These are phyloP conservation scores for Trichacis sp. DNA, from an alignment of 2,888 invertebrate genomes.

Conservation along the genomic window DNA sequence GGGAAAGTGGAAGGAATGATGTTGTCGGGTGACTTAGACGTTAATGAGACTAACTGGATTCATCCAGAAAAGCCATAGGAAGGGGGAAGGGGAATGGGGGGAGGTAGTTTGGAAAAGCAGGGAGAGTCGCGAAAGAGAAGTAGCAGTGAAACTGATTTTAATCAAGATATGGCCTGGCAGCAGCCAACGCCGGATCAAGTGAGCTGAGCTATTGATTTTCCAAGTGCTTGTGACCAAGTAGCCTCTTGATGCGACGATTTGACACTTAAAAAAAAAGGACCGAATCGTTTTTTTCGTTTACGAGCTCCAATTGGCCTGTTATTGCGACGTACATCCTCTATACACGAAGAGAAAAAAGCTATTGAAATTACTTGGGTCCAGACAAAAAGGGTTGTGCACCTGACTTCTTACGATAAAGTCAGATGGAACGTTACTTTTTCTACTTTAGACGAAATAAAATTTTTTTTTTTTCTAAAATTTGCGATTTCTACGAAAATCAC, in stretches of 20 bases:
- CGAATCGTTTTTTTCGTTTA: not conserved
- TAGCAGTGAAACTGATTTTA: constrained; percentile 65
- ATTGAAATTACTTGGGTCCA: too few species aligned
- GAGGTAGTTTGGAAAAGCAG: constrained; percentile 33
- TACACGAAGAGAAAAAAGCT: too few species aligned
- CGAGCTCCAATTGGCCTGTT: not conserved
- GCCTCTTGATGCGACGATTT: constrained; percentile 49
- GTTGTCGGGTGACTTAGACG: constrained; percentile 58
- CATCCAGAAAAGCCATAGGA: constrained; percentile 48
- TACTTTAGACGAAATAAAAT: too few species aligned
- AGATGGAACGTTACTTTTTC: too few species aligned
- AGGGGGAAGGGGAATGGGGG: too few species aligned
- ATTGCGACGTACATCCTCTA: too few species aligned
- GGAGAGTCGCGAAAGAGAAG: constrained; percentile 43
- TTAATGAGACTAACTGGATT: constrained; percentile 67
- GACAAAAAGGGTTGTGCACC: too few species aligned
- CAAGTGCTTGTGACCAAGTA: constrained; percentile 60
- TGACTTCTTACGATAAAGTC: too few species aligned
- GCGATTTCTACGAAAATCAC: too few species aligned
- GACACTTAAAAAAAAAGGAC: constrained; percentile 15
- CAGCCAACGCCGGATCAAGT: constrained; percentile 62
- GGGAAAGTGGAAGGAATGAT: constrained; percentile 42
- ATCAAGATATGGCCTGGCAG: constrained; percentile 68
- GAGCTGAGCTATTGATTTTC: constrained; percentile 67
- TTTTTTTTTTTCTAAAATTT: too few species aligned